Conservation (phyloP, 2,888 invertebrate species). For the Synanthedon myopaeformis region DNA sequence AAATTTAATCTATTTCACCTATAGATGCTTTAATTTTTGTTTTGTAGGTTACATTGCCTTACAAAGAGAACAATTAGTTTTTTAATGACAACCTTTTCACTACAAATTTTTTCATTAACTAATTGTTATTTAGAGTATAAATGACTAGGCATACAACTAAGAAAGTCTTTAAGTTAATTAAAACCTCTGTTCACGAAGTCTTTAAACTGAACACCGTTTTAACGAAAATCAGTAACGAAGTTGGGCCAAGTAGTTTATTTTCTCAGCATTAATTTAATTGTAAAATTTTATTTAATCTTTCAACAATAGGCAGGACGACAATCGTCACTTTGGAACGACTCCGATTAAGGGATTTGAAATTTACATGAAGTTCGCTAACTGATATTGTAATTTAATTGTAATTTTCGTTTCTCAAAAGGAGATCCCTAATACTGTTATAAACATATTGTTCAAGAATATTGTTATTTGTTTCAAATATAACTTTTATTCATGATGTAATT, state of each 20-base stretch:
- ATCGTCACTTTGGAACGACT: slow-evolving; percentile 16
- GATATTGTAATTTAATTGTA: slow-evolving; percentile 16
- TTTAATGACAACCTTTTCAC: no score
- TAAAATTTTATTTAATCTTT: slow-evolving; percentile 7
- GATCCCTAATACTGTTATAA: slow-evolving; percentile 10
- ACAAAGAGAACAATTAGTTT: no score
- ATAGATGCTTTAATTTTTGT: slow-evolving; percentile 3
- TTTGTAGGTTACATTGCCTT: no score
- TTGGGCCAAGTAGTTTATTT: slow-evolving; percentile 6
- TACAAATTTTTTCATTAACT: no score
- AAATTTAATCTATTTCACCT: slow-evolving; percentile 32
- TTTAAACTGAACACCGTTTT: background rate
- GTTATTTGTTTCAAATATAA: no score
- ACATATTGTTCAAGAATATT: background rate
- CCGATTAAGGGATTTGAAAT: slow-evolving; percentile 20
- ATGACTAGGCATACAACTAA: no score
- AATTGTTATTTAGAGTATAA: no score
- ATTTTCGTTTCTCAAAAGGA: slow-evolving; percentile 12
- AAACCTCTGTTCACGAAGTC: no score
- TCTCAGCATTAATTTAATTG: slow-evolving; percentile 8
- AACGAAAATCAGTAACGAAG: background rate
- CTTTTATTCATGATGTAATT: no score
- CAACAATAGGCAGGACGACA: slow-evolving; percentile 5
- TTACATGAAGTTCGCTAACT: slow-evolving; percentile 13
- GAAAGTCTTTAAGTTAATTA: no score